Evolutionary conservation across 2,113 vertebrate genomes (phyloP), one percentile per base, ranked within the genome.

Genomic region (Mus musculus): DNA sequence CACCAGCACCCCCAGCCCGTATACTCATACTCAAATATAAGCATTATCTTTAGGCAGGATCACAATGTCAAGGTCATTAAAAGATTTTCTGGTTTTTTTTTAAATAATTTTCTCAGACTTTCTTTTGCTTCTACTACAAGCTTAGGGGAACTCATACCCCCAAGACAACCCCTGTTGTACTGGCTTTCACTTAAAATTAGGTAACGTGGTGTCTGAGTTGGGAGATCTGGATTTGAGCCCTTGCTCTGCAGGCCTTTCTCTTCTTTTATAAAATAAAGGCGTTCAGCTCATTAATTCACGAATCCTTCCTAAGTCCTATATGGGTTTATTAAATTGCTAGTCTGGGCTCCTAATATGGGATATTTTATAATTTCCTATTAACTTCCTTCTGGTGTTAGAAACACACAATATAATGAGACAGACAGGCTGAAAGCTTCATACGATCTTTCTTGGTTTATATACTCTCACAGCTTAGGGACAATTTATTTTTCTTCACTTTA

Each of bases 401-500:
- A 85, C 80, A 76, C 26, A 92, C 26, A 73, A 5, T 76, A 8
- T 90, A 82, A 86, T 65, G 52, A 89, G 71, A 75, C 26, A 95
- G 86, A 82, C 26, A 75, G 5, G 82, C 54, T 52, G 49, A 94
- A 95, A 94, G 56, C 28, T 94, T 95, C 90, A 30, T 63, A 76
- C 95, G 65, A 87, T 54, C 63, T 97, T 90, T 59, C n/a, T 75
- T 76, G 28, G 77, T 10, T 96, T 96, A 76, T 91, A 87, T 67
- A 90, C 63, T 72, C 88, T 97, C 91, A 71, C 20, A 76, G 71
- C 56, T 49, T 89, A 82, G 0, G 6, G 54, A 93, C 94, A 98
- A 73, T 96, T 96, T 94, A 96, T 92, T 95, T 97, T 90, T 71
- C 86, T 88, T 54, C 80, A 17, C 95, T 97, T 89, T 90, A 98